Evolutionary conservation across 2,113 vertebrate genomes (phyloP), one percentile per base, ranked within the genome.

Genomic region (Passer domesticus): DNA sequence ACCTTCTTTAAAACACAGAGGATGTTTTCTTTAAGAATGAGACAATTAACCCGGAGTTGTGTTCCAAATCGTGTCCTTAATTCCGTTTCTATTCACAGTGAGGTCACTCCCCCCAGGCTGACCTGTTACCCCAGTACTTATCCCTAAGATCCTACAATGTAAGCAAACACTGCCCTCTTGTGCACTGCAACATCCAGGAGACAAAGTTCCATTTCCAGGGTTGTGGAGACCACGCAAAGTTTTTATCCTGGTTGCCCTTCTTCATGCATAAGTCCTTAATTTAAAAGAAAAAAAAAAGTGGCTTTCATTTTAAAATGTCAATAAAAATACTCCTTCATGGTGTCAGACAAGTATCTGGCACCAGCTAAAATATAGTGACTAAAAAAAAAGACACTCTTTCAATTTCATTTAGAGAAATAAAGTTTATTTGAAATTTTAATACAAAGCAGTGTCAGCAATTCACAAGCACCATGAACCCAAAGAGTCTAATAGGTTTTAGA

Each of bases 81-180:
- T 64, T 95, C 95, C 79, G 74, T 94, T 97, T 94, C 62, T 4
- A 93, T 95, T 94, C 80, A 49, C 68, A 81, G 85, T 3, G 24
- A 94, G 96, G 96, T 97, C 96, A 87, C 80, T 93, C 35, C 78
- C 69, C 72, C 59, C 74, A 14, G 0, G 12, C 85, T 91, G 97
- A 96, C 96, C 97, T 77, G 92, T 59, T 92, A 89, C 93, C 95
- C 95, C 7, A 30, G 52, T 24, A 69, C 12, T 75, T 73, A 83
- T 8, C 89, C 24, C 15, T 27, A 46, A 49, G 28, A 69, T 56
- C 73, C 86, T 10, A 16, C 92, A 97, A 62, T 7, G 78, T 24
- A 91, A 97, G 97, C 93, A 93, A 97, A 98, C 47, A 97, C 97
- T 98, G 98, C 98, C 98, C 98, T 98, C 98, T 98, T 97, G 97